Base-by-base conservation (phyloP, 2,113 vertebrate species). In the mouse (Mus musculus) region DNA sequence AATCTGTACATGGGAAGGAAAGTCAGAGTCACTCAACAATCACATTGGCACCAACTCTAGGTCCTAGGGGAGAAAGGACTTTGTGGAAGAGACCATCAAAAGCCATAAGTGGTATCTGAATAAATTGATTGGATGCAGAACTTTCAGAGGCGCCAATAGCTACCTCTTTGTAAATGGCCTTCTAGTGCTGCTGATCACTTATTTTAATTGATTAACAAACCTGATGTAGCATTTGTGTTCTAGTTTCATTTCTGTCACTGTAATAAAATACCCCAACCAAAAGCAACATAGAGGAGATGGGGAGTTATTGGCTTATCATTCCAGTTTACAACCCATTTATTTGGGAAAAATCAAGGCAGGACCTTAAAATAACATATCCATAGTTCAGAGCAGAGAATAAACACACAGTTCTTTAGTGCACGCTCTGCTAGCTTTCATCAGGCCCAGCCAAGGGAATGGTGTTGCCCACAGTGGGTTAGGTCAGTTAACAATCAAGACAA, bases 51-150 rank as follows among this genome's bases (percentile, higher is more conserved):
- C 46, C 49, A 36, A 52, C 12, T 19, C 14, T 26, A 12, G 11
- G 71, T 73, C 71, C 67, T 56, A 36, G 0, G 3, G 78, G 19
- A 20, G 9, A 42, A 39, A 61, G 67, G 49, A 49, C 13, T 7
- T 33, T 7, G 0, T 22, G 54, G 54, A 49, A 88, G 17, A 46
- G n/a, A 90, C 42, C 12, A 8, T 56, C 20, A 42, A 52, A 73
- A 63, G 14, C n/a, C 39, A 0, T 5, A 3, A 0, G 12, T 4
- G n/a, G 88, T 28, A 30, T 42, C 19, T 17, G 56, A 24, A n/a
- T 71, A 46, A 28, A 20, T 30, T 7, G n/a, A 71, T 78, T 65
- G 72, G 69, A 52, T 30, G 7, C 20, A 39, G 72, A 78, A 3
- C 19, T 30, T 2, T 54, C 75, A 46, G 56, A 49, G 16, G 46